Evolutionary conservation across 2,888 invertebrate genomes (phyloP).

Genomic region (Harmothoe impar): DNA sequence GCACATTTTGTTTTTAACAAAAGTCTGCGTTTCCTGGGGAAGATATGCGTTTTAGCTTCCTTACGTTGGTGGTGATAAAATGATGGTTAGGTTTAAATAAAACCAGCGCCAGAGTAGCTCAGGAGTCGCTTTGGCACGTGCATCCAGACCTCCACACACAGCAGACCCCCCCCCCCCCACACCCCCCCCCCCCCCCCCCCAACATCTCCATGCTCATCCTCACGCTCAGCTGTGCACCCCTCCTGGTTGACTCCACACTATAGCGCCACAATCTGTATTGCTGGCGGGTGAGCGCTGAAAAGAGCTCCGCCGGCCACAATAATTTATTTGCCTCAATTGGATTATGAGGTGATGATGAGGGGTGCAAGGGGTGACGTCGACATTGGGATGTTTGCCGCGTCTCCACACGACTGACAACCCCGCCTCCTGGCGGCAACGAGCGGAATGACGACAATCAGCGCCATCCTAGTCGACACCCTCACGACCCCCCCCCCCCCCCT

Average conservation of each 20-base stretch:
- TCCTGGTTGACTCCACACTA: not conserved
- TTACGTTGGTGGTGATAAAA: too few species aligned
- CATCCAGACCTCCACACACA: not conserved
- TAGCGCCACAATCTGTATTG: conserved; percentile 13
- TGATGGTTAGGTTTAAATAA: too few species aligned
- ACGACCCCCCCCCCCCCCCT: not conserved
- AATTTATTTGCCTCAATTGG: conserved; percentile 58
- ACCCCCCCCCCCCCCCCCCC: not conserved
- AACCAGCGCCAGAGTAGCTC: too few species aligned
- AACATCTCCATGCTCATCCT: not conserved
- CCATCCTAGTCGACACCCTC: not conserved
- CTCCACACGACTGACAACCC: conserved; percentile 26
- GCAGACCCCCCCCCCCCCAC: not conserved
- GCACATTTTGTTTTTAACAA: too few species aligned
- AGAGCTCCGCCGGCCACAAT: conserved; percentile 36
- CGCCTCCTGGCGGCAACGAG: conserved; percentile 43
- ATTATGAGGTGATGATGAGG: conserved; percentile 57
- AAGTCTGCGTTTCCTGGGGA: too few species aligned
- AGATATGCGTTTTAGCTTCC: too few species aligned
- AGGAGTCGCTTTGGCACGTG: not conserved
- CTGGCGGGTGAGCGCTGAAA: conserved; percentile 18
- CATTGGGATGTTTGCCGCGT: conserved; percentile 58
- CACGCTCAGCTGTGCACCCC: conserved; percentile 9
- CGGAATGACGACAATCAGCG: conserved; percentile 51
- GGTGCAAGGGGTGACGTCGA: not conserved